These are phyloP conservation scores for Furcifer pardalis DNA, from an alignment of 2,797 vertebrate species.

Conservation along the genomic window DNA sequence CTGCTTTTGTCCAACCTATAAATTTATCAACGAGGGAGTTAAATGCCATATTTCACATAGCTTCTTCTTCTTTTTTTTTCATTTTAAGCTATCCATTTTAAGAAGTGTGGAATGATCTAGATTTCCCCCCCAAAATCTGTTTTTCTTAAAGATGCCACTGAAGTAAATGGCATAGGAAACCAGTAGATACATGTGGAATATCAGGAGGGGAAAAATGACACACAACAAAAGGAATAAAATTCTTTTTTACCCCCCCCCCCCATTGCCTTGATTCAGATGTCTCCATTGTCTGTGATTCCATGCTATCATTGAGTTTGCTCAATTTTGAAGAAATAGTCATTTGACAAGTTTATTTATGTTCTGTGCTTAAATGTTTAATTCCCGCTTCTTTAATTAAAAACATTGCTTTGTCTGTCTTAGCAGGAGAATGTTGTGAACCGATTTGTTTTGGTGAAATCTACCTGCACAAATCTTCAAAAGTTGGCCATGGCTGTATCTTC, in stretches of 20 bases:
- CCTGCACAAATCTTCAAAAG: conserved; percentile 87
- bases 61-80: no score
- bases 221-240: not conserved
- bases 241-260: not conserved
- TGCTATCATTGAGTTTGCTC: not conserved
- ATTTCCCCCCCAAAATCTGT: not conserved
- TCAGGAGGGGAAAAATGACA: not conserved
- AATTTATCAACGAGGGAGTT: not conserved
- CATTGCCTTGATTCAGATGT: no score
- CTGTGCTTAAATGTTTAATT: not conserved
- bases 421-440: conserved; percentile 55
- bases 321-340: not conserved
- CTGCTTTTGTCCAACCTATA: not conserved
- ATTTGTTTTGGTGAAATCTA: conserved; percentile 90
- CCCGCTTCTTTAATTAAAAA: not conserved
- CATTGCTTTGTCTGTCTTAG: conserved; percentile 45
- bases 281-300: not conserved
- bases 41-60: no score
- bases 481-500: conserved; percentile 90
- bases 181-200: not conserved
- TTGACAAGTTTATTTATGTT: not conserved
- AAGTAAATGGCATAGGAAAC: not conserved
- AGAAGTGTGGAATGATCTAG: not conserved
- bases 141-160: not conserved
- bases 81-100: not conserved